phyloP scores from a whole-genome alignment of 2,888 invertebrate species.

The Eupithecia exiguata region DNA sequence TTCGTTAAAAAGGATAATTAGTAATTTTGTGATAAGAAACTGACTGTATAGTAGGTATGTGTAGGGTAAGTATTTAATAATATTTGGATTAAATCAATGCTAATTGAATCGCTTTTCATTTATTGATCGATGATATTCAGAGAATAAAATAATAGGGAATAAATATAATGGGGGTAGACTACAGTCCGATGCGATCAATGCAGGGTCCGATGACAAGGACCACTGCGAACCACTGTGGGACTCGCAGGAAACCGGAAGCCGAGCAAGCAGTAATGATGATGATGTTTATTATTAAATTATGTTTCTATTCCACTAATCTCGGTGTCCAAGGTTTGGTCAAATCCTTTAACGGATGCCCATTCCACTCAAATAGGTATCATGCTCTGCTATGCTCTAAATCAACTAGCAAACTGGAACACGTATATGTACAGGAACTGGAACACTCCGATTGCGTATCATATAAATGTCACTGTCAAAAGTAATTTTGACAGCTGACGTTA shows the following conservation, averaged over 20 bases:
- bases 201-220: neutral
- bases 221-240: neutral
- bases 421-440: too few relatives aligned
- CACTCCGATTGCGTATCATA: neutral
- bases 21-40: slow-evolving; percentile 41
- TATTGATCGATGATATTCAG: neutral
- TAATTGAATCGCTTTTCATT: neutral
- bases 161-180: too few relatives aligned
- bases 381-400: too few relatives aligned
- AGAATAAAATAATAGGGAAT: too few relatives aligned
- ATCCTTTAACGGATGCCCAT: too few relatives aligned
- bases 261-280: neutral
- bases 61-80: neutral
- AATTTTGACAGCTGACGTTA: slow-evolving; percentile 1
- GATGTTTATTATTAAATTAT: neutral
- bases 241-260: neutral
- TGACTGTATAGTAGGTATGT: slow-evolving; percentile 39
- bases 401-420: neutral
- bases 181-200: neutral
- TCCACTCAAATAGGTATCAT: too few relatives aligned
- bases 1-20: slow-evolving; percentile 4
- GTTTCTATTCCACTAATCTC: too few relatives aligned
- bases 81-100: slow-evolving; percentile 2
- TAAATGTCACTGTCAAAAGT: slow-evolving; percentile 8
- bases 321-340: too few relatives aligned